Base-by-base conservation (phyloP, 2,888 invertebrate genomes). In the Pristionchus fissidentatus region DNA sequence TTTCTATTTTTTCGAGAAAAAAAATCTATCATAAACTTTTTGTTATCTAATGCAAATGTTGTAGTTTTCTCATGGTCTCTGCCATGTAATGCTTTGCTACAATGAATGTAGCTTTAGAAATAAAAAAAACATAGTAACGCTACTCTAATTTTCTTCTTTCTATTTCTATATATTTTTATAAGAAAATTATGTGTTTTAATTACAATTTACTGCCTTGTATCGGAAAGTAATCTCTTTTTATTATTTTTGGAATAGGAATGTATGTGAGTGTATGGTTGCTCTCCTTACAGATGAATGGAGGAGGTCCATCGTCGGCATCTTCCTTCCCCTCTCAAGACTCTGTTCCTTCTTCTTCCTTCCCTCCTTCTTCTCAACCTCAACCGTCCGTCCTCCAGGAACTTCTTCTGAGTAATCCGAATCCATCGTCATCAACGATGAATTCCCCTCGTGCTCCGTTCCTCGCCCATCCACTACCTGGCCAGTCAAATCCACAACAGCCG, bases 341-440 rank as follows among this genome's bases (percentile, higher is more conserved):
- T 52, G 22, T 52, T 52, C 52, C 52, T n/a, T 22, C 52, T 52
- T 49, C 77, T 10, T 43, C 38, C 32, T 35, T 15, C 22, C 77
- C 77, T 77, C 49, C 77, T 19, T n/a, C 77, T 38, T 19, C 79
- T 79, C 38, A 43, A 46, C n/a, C 77, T 26, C 77, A 41, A 46
- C 79, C 52, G n/a, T 41, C 52, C 15, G 84, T 81, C 73, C 84
- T 91, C 46, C 89, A 90, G 84, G 91, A 91, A 80, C 84, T 91
- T 29, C 85, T 91, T n/a, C 89, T 91, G 84, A 88, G 86, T 79
- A 85, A 77, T 22, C 82, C 88, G 49, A 87, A 87, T 57, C 35
- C 38, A 13, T 26, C 26, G 7, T 35, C 82, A 22, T n/a, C 60
- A 2, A 49, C 84, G 7, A 88, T 85, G 52, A 88, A 87, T 78